Base-by-base conservation (phyloP, 2,888 invertebrate genomes). In the Drosophila kanekoi region DNA sequence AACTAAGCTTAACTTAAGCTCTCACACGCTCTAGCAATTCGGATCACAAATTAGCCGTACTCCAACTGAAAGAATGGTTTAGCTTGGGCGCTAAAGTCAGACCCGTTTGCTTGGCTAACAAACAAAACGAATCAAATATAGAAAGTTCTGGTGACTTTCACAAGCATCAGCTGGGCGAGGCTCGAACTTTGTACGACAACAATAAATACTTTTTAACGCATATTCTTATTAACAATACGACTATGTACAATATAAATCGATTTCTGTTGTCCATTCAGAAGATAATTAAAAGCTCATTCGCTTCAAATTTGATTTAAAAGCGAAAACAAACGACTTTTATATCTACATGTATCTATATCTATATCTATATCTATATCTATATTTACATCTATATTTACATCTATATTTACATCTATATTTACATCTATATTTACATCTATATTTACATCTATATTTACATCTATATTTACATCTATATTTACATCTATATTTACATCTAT, bases 21-120 rank as follows among this genome's bases (percentile, higher is more conserved):
- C 10, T 10, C 23, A 28, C 23, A 8, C 6, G 3, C 32, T 18
- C 3, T 33, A 33, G n/a, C 3, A 8, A 4, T 13, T 18, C 18
- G 9, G 2, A 4, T 1, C 6, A 37, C 14, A 37, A 37, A n/a
- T 37, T 79, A 28, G 76, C 77, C 6, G 5, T 82, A 37, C 38
- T 83, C 11, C 74, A 68, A 5, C 6, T 82, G 40, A 57, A 67
- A 3, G 72, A 84, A 28, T 61, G 74, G 23, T 72, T 86, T 8
- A 54, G 45, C 8, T 73, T 86, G 11, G 45, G 73, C 0, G 18
- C 54, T 1, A 40, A 16, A 4, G 14, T 77, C 0, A 69, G 65
- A 20, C 81, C 84, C n/a, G 71, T 87, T 49, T 87, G 87, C 37
- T 40, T 84, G 20, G 20, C 41, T 10, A 9, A 10, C 11, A 14